Base-by-base conservation (phyloP, 1,140 invertebrate species). In the Ptiloglossa arizonensis region DNA sequence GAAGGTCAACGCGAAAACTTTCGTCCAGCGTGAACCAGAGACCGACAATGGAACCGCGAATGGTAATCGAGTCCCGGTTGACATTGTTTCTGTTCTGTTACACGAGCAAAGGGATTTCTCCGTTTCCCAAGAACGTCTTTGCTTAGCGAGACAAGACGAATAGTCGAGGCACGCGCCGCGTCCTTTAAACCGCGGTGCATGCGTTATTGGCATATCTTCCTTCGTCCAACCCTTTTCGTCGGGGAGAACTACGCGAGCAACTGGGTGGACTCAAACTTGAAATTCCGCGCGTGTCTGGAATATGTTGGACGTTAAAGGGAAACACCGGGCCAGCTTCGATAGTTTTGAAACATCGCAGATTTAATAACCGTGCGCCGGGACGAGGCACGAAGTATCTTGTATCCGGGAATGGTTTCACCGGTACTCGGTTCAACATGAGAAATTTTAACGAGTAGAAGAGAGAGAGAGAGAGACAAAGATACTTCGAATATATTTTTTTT, bases 131-230 rank as follows among this genome's bases (percentile, higher is more conserved):
- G 27, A 29, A 11, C 35, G 17, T 64, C 48, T 44, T 66, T 44
- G 46, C 2, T 4, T 3, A 22, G 15, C 11, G 59, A 1, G 9
- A 1, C 5, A 27, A 46, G 29, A 48, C 59, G 8, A 19, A 11
- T 8, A 8, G 32, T 29, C 46, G 22, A 73, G 50, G 44, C 59
- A 38, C 63, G 48, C 52, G 48, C 44, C 44, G 27, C 32, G 64
- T 57, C 78, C 70, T 73, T 73, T 52, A 67, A 77, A 69, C 78
- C 67, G 56, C 52, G 48, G 22, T n/a, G 35, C 74, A 59, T 82
- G 70, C 68, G 60, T 78, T 84, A 81, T 84, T 44, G 78, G 73
- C 81, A 85, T 84, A 85, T 84, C 83, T 85, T 41, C 8, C 27
- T 38, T 84, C 63, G 52, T 35, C 71, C 72, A 67, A 84, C 73